A percentile compares a stretch with the other conserved stretches of the same genome.
Conservation (phyloP, 92 coral and sea anemone species). For the Epizoanthus illoricatus region DNA sequence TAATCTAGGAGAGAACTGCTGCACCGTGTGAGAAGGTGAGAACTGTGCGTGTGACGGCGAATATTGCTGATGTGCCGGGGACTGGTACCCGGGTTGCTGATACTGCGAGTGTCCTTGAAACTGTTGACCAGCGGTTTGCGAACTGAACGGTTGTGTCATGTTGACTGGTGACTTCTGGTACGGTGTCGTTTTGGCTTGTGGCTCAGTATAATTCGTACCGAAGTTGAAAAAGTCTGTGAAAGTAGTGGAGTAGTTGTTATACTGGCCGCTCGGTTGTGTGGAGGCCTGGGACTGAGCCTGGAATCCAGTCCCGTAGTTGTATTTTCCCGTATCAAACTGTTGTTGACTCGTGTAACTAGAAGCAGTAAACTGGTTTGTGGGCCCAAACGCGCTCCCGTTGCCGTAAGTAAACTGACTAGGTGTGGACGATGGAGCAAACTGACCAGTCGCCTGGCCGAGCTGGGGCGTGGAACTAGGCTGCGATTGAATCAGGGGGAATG, state of each 20-base stretch:
- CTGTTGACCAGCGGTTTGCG: conserved; percentile 34
- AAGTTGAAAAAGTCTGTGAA: conserved; percentile 38
- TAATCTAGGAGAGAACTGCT: conserved; percentile 35
- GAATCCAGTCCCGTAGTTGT: conserved; percentile 25
- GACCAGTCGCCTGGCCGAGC: conserved; percentile 21
- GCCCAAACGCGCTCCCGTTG: background rate
- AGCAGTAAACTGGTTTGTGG: conserved; percentile 22
- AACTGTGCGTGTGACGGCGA: conserved; percentile 29
- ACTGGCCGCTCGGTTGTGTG: conserved; percentile 19
- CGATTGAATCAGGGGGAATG: background rate
- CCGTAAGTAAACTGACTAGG: conserved; percentile 32
- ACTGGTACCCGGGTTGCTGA: conserved; percentile 31
- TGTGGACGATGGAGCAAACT: conserved; percentile 10
- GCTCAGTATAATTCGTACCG: conserved; percentile 28
- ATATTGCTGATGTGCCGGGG: conserved; percentile 9
- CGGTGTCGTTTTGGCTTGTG: conserved; percentile 19
- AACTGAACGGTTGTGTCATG: conserved; percentile 7
- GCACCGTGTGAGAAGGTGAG: conserved; percentile 28
- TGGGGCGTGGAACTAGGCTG: background rate
- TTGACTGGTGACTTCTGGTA: conserved; percentile 30
- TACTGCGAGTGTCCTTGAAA: conserved; percentile 35
- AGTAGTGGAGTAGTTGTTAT: conserved; percentile 28
- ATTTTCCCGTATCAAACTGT: conserved; percentile 12
- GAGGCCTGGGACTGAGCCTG: conserved; percentile 23
- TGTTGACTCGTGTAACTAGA: conserved; percentile 17